phyloP scores from a whole-genome alignment of 2,888 invertebrate species.

The Drosophila colorata region DNA sequence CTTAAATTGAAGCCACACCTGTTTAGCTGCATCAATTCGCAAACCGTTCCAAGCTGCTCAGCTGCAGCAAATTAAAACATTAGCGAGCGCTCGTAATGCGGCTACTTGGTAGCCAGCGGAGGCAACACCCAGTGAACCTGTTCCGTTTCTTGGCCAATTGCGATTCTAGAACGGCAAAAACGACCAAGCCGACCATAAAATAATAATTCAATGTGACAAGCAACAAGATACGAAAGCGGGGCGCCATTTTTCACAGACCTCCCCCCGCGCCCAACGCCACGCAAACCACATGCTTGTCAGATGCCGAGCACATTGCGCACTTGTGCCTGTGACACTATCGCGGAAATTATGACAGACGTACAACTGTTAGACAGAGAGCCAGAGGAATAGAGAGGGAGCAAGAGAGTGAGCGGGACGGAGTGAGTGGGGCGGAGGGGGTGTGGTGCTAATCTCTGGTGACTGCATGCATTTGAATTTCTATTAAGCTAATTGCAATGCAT shows the following conservation, averaged over 20 bases:
- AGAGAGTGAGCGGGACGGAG: neutral
- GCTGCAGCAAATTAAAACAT: conserved; percentile 68
- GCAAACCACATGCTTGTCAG: conserved; percentile 30
- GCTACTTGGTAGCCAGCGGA: conserved; percentile 34
- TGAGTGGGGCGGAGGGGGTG: neutral
- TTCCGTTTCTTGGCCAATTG: conserved; percentile 57
- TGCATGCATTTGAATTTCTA: conserved; percentile 76
- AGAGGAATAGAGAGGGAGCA: neutral
- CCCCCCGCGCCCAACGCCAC: conserved; percentile 2
- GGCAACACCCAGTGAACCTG: conserved; percentile 56
- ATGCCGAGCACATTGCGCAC: conserved; percentile 60
- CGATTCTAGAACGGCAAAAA: conserved; percentile 49
- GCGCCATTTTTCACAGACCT: conserved; percentile 74
- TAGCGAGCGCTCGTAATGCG: conserved; percentile 47
- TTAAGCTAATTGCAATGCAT: conserved; percentile 73
- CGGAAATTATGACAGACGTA: conserved; percentile 72
- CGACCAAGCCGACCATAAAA: conserved; percentile 63
- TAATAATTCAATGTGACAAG: conserved; percentile 79
- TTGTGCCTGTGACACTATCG: conserved; percentile 70
- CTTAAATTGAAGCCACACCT: conserved; percentile 15
- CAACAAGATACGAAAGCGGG: conserved; percentile 72
- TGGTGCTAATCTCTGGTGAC: conserved; percentile 55
- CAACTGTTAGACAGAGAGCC: conserved; percentile 48
- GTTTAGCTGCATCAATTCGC: conserved; percentile 9
- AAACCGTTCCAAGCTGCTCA: conserved; percentile 2